Evolutionary conservation across 2,888 invertebrate species (phyloP).

Genomic region (Macrosiphum euphorbiae): DNA sequence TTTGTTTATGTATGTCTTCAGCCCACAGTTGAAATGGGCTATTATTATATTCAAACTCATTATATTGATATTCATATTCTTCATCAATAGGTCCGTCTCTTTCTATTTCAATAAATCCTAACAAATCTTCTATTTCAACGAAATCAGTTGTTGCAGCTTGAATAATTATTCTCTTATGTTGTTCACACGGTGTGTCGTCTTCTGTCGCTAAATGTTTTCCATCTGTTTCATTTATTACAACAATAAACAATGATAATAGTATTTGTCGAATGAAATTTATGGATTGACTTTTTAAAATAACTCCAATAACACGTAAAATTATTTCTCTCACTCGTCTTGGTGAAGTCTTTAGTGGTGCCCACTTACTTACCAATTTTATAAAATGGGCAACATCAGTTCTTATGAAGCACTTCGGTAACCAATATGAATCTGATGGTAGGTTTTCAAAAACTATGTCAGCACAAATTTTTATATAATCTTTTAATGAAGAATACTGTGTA

Average conservation of each 20-base stretch:
- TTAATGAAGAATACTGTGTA: conserved; percentile 23
- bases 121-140: not conserved
- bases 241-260: not conserved
- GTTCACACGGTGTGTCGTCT: not conserved
- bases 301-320: not conserved
- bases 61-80: too few relatives aligned
- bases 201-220: not conserved
- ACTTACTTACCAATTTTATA: not conserved
- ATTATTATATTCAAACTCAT: too few relatives aligned
- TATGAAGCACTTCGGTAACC: not conserved
- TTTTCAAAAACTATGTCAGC: not conserved
- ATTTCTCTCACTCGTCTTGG: not conserved
- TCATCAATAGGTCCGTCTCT: not conserved
- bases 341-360: not conserved
- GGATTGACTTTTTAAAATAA: not conserved
- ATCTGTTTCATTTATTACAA: not conserved
- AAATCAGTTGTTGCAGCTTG: not conserved
- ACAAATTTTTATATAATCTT: not conserved
- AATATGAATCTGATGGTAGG: not conserved
- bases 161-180: not conserved
- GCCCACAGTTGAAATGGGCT: too few relatives aligned
- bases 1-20: too few relatives aligned
- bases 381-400: conserved; percentile 8
- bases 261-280: not conserved
- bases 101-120: not conserved